A percentile compares a stretch with the other conserved stretches of the same genome.
Conservation (phyloP, 2,888 invertebrate genomes). For the Dione vanillae region DNA sequence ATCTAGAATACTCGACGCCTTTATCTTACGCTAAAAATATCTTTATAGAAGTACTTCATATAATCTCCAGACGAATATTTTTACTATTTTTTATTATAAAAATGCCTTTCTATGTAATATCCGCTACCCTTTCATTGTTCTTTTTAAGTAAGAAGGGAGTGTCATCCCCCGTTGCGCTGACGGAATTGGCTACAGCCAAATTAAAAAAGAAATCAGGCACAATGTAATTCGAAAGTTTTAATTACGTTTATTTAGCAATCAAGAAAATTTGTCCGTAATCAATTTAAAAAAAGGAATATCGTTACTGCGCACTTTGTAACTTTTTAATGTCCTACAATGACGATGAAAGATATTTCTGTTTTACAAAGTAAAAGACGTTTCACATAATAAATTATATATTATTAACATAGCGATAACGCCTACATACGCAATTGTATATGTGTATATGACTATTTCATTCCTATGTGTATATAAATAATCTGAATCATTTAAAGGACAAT, state of each 20-base stretch:
- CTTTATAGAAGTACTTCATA: constrained; percentile 19
- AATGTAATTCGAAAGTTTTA: constrained; percentile 81
- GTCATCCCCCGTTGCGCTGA: constrained; percentile 78
- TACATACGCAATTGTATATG: background rate
- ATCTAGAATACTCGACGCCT: background rate
- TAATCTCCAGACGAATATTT: constrained; percentile 26
- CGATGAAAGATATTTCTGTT: background rate
- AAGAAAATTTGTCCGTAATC: constrained; percentile 70
- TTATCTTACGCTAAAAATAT: background rate
- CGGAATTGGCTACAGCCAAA: constrained; percentile 77
- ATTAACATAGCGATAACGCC: background rate
- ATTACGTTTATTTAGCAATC: constrained; percentile 82
- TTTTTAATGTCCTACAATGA: background rate
- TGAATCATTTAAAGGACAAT: background rate
- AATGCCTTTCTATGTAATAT: constrained; percentile 49
- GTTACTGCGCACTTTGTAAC: constrained; percentile 37
- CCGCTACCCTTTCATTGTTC: constrained; percentile 48
- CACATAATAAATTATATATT: background rate
- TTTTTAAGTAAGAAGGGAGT: constrained; percentile 61
- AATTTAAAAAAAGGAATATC: constrained; percentile 61
- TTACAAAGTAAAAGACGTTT: background rate
- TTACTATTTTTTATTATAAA: constrained; percentile 33
- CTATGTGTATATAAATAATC: background rate
- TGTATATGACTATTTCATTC: background rate
- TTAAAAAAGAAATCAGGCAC: constrained; percentile 82